phyloP scores from a whole-genome alignment of 2,113 vertebrate species.

The Coptodon rendalli region DNA sequence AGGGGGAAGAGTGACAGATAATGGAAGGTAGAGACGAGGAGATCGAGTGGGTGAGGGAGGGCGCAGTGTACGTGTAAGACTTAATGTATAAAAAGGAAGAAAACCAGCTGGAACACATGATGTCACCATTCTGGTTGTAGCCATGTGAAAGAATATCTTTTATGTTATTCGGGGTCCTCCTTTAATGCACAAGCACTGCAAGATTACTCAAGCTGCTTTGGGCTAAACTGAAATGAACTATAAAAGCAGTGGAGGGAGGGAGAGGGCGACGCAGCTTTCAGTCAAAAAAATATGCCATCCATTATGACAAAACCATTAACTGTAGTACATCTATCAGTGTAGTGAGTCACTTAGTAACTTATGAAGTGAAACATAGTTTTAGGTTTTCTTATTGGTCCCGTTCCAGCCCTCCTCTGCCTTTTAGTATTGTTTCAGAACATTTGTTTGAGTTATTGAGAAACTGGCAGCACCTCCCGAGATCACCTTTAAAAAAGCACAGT shows the following conservation, averaged over 20 bases:
- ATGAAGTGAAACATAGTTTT: neutral
- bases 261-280: neutral
- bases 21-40: neutral
- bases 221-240: constrained; percentile 27
- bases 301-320: neutral
- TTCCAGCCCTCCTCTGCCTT: neutral
- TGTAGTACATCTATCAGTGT: neutral
- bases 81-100: neutral
- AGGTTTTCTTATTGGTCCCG: neutral
- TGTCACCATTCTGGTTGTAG: neutral
- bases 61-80: neutral
- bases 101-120: neutral
- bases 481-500: constrained; percentile 10
- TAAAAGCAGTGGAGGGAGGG: neutral
- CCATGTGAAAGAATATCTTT: neutral
- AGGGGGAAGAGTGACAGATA: neutral
- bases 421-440: constrained; percentile 8
- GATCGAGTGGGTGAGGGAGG: constrained; percentile 53
- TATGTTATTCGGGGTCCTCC: neutral
- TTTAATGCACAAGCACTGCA: neutral
- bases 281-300: neutral
- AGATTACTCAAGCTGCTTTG: neutral
- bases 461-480: neutral
- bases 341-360: neutral
- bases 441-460: neutral